These are phyloP conservation scores for Brachynemurus nebulosus DNA, from an alignment of 2,888 invertebrate genomes.

Conservation along the genomic window DNA sequence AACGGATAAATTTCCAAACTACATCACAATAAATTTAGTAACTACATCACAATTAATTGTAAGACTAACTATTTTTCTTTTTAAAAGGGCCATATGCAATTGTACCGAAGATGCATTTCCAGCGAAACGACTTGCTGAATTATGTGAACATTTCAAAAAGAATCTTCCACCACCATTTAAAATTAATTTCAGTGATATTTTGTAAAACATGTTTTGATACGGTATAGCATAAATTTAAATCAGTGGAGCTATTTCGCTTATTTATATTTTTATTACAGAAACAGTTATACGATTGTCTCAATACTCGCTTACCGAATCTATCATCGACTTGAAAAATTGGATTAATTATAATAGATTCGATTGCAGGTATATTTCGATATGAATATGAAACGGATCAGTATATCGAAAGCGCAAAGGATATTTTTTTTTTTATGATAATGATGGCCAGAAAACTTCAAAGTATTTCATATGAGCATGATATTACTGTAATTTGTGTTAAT, in stretches of 20 bases:
- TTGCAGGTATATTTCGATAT: constrained; percentile 54
- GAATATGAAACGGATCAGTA: constrained; percentile 32
- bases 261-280: no score
- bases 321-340: constrained; percentile 38
- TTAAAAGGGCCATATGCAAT: no score
- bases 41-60: no score
- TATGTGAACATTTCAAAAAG: constrained; percentile 29
- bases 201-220: constrained; percentile 48
- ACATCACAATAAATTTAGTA: no score
- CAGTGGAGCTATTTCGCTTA: no score
- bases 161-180: constrained; percentile 10
- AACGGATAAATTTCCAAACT: no score
- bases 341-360: constrained; percentile 56
- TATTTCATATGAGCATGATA: constrained; percentile 37
- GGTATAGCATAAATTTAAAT: constrained; percentile 27
- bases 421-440: constrained; percentile 39
- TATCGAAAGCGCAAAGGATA: no score
- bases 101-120: constrained; percentile 69
- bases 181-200: constrained; percentile 40
- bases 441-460: constrained; percentile 41
- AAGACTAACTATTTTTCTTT: no score
- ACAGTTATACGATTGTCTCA: constrained; percentile 39
- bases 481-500: constrained; percentile 54
- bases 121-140: constrained; percentile 47
- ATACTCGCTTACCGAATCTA: constrained; percentile 37